Percentiles rank a stretch among this genome's conserved stretches.
Evolutionary conservation across 2,797 vertebrate genomes (phyloP).

Genomic region (Heliangelus exortis): DNA sequence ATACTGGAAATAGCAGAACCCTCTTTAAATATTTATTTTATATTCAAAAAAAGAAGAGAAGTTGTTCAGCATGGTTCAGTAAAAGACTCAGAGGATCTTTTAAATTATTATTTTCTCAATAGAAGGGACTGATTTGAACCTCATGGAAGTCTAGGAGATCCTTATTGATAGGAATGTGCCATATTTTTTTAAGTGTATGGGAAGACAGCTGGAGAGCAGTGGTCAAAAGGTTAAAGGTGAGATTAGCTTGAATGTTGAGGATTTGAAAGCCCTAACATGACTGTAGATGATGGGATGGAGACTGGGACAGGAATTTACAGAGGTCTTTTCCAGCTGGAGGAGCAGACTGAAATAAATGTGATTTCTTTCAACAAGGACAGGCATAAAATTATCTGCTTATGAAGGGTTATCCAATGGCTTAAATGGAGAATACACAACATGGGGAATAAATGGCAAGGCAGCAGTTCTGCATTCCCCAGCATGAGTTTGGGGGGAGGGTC

Average conservation of each 20-base stretch:
- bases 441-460: background rate
- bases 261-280: background rate
- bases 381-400: background rate
- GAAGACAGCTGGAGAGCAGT: background rate
- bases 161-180: background rate
- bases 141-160: background rate
- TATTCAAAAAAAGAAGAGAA: slow-evolving; percentile 5
- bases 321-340: background rate
- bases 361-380: background rate
- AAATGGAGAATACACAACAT: background rate
- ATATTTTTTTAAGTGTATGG: background rate
- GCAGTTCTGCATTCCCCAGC: background rate
- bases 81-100: background rate
- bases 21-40: background rate
- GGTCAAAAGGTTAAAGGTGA: background rate
- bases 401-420: background rate
- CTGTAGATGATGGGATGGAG: background rate
- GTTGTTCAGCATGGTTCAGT: background rate
- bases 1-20: background rate
- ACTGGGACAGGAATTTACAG: background rate
- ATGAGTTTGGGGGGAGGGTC: background rate
- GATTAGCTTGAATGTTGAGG: background rate
- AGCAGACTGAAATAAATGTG: background rate
- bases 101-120: background rate
- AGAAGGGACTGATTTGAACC: background rate